These are phyloP conservation scores for Drosophila funebris DNA, from an alignment of 1,140 invertebrate genomes.

Conservation along the genomic window DNA sequence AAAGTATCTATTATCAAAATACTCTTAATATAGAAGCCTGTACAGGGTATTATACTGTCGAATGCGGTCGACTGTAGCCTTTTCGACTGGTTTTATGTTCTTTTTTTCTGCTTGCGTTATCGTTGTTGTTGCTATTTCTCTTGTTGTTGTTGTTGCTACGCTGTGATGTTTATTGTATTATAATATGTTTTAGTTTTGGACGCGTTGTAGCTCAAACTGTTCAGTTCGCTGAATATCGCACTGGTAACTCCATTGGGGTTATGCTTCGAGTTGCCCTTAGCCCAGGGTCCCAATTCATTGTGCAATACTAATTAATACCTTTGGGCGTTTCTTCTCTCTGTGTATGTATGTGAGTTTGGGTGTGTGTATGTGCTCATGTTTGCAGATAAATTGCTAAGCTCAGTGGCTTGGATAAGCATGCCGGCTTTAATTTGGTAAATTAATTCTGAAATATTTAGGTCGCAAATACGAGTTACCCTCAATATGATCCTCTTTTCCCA, in stretches of 20 bases:
- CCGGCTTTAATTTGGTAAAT: slow-evolving; percentile 80
- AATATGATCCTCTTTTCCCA: slow-evolving; percentile 4
- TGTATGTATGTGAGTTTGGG: slow-evolving; percentile 1
- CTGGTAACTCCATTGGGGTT: slow-evolving; percentile 13
- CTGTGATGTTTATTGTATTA: slow-evolving; percentile 58
- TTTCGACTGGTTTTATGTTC: no score
- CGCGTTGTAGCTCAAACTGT: slow-evolving; percentile 26
- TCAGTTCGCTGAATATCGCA: slow-evolving; percentile 9
- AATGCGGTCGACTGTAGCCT: no score
- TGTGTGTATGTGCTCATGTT: slow-evolving; percentile 50
- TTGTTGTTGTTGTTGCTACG: slow-evolving; percentile 21
- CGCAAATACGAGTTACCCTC: slow-evolving; percentile 64
- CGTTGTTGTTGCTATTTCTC: neutral
- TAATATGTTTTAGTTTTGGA: slow-evolving; percentile 63
- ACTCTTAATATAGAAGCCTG: no score
- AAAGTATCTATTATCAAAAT: no score
- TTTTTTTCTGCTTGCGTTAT: slow-evolving; percentile 7
- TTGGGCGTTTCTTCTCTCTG: slow-evolving; percentile 51
- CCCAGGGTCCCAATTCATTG: slow-evolving; percentile 18
- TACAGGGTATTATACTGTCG: no score
- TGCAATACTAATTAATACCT: slow-evolving; percentile 78
- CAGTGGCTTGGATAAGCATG: slow-evolving; percentile 77
- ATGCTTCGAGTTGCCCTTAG: slow-evolving; percentile 4
- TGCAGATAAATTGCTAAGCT: slow-evolving; percentile 74
- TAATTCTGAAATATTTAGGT: slow-evolving; percentile 79